Evolutionary conservation across 2,888 invertebrate species (phyloP).

Genomic region (Trissoscelio sp.): DNA sequence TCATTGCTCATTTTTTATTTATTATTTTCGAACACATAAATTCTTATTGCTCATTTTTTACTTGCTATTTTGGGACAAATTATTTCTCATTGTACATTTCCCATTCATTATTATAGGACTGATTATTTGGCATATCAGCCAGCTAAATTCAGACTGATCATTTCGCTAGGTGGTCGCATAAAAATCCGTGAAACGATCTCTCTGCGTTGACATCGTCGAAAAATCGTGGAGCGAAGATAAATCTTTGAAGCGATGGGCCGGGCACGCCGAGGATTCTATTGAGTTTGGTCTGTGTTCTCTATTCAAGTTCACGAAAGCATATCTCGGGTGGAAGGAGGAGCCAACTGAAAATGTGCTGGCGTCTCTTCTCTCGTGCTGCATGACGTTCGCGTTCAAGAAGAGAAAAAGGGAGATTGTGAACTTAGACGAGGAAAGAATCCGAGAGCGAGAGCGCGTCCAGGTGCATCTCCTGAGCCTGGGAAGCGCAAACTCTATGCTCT

Average conservation of each 20-base stretch:
- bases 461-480: slow-evolving; percentile 83
- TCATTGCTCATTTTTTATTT: no score
- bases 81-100: no score
- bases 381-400: slow-evolving; percentile 58
- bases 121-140: no score
- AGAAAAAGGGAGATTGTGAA: slow-evolving; percentile 65
- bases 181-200: slow-evolving; percentile 27
- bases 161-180: slow-evolving; percentile 24
- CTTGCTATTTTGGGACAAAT: no score
- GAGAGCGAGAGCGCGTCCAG: slow-evolving; percentile 77
- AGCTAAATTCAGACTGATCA: no score
- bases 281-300: slow-evolving; percentile 76
- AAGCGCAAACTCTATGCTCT: slow-evolving; percentile 80
- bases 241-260: slow-evolving; percentile 75
- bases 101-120: no score
- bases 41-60: no score
- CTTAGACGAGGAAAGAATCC: slow-evolving; percentile 48
- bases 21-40: no score
- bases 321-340: slow-evolving; percentile 73
- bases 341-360: slow-evolving; percentile 67
- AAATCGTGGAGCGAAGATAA: slow-evolving; percentile 74
- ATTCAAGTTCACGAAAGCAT: slow-evolving; percentile 81
- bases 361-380: slow-evolving; percentile 26
- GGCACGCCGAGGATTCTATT: slow-evolving; percentile 75
- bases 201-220: slow-evolving; percentile 42